Base-by-base conservation (phyloP, 35 echinoderm and acorn worm species). In the Eucidaris tribuloides region DNA sequence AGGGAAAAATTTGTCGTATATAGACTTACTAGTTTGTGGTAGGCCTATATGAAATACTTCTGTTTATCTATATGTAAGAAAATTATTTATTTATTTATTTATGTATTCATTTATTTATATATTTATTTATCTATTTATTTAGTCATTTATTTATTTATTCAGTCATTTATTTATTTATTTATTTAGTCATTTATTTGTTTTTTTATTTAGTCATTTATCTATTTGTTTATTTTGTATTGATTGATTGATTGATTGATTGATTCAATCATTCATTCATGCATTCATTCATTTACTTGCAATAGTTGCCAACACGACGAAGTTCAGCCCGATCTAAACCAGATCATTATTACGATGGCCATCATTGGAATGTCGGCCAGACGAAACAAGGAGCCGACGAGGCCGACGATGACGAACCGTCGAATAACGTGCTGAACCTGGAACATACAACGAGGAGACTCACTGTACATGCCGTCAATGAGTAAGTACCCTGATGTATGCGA, bases 391-490 rank as follows among this genome's bases (percentile, higher is more conserved):
- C 22, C 40, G 78, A 81, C 24, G 43, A 83, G 6, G 14, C 18
- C 42, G n/a, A 30, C 18, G 89, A 76, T 30, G 77, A 64, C 6
- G 78, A 65, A 11, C 45, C 76, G 22, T 58, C 22, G 92, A 90
- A 90, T 57, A 87, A 82, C 54, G 15, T 62, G 59, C 71, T 18
- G 68, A 20, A 32, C 59, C 25, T 97, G 29, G 94, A 97, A 65
- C 78, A 81, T 37, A 92, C 90, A 31, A 89, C 86, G 1, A 83
- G 87, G 70, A 85, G 79, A 86, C 90, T 90, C 1, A 97, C 94
- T 23, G n/a, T 97, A 24, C 43, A 58, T 30, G 94, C 94, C 28
- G 94, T 97, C 30, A 37, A 93, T 46, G 65, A 89, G 94, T 97
- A 87, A 78, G 90, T 85, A n/a, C n/a, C n/a, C n/a, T n/a, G n/a